Evolutionary conservation across 1,140 invertebrate species (phyloP).

Genomic region (Lepidotrigona ventralis): DNA sequence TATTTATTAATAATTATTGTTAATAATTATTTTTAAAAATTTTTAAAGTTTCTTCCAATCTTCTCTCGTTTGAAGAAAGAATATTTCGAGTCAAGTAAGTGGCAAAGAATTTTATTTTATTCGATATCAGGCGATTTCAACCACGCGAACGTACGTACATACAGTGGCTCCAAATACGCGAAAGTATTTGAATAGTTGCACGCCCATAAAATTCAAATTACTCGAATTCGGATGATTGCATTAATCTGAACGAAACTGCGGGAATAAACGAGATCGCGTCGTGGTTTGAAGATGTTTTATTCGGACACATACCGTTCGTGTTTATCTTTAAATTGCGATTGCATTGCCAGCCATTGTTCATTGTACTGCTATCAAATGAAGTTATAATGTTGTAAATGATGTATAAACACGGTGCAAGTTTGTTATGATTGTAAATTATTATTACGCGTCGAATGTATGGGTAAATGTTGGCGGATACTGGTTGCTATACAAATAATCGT

Average conservation of each 20-base stretch:
- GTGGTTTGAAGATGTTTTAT: not conserved
- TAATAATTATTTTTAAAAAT: no score
- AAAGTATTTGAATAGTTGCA: not conserved
- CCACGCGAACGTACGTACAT: no score
- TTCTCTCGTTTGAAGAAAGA: no score
- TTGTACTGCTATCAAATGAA: not conserved
- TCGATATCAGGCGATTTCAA: no score
- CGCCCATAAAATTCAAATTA: not conserved
- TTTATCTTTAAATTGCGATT: constrained; percentile 5
- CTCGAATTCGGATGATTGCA: not conserved
- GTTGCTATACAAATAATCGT: not conserved
- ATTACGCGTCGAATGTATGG: not conserved
- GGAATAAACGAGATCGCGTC: not conserved
- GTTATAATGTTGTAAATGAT: not conserved
- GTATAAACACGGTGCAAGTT: not conserved
- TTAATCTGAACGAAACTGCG: not conserved
- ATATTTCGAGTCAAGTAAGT: no score
- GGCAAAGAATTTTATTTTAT: no score
- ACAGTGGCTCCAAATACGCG: not conserved
- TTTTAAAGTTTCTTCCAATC: no score
- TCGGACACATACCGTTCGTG: not conserved
- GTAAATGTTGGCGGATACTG: constrained; percentile 3
- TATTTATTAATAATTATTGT: no score
- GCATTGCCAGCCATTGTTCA: not conserved
- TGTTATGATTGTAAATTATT: not conserved